Conservation (phyloP, 2,113 vertebrate species). For the Pristiophorus japonicus region DNA sequence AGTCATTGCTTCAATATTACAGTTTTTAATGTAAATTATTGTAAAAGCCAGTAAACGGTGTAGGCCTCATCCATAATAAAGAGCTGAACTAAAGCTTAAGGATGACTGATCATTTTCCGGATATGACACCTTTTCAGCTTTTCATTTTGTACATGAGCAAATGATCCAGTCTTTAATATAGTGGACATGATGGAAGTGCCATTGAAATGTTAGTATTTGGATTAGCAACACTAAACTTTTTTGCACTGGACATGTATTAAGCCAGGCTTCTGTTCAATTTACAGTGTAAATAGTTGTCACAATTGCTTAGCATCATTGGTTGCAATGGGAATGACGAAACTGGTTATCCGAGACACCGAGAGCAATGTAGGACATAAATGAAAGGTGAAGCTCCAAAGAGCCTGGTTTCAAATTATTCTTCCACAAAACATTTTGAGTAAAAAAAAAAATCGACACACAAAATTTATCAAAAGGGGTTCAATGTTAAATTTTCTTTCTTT, state of each 20-base stretch:
- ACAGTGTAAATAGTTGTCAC: conserved; percentile 31
- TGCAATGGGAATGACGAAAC: background rate
- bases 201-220: background rate
- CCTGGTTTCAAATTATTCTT: background rate
- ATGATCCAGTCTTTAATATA: background rate
- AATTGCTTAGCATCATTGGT: conserved; percentile 23
- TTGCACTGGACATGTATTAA: conserved; percentile 19
- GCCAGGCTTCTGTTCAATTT: conserved; percentile 23
- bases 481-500: background rate
- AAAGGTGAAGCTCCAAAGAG: background rate
- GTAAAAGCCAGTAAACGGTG: background rate
- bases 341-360: background rate
- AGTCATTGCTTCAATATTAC: background rate
- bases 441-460: no score
- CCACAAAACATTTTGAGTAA: background rate
- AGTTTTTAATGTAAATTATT: background rate
- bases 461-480: background rate
- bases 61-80: background rate
- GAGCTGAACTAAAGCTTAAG: background rate
- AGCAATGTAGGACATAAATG: background rate
- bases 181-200: background rate
- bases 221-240: conserved; percentile 20
- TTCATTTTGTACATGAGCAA: background rate
- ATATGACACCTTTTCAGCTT: background rate
- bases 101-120: background rate